These are phyloP conservation scores for Sceliomorpha sp. DNA, from an alignment of 2,888 invertebrate species.

Conservation along the genomic window DNA sequence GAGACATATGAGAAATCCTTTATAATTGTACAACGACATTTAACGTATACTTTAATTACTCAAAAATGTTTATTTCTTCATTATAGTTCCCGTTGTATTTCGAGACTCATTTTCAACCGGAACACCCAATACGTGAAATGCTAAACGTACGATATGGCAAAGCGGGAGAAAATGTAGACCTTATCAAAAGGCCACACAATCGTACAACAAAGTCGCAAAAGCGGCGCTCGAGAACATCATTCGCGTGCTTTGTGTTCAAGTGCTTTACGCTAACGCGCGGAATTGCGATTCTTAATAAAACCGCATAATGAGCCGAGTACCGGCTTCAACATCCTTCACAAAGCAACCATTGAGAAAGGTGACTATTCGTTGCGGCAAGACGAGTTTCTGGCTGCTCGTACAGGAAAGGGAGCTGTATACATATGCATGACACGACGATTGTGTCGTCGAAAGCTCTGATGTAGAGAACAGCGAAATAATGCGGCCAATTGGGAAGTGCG, in stretches of 20 bases:
- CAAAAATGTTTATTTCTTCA: too few relatives aligned
- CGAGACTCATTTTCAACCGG: too few relatives aligned
- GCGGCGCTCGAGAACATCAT: conserved; percentile 13
- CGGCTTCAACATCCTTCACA: conserved; percentile 14
- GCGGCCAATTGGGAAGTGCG: too few relatives aligned
- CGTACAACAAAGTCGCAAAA: conserved; percentile 6
- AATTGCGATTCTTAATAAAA: conserved; percentile 39
- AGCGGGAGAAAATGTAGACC: neutral
- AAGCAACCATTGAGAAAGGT: conserved; percentile 30
- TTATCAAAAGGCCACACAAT: neutral
- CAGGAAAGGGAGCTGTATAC: conserved; percentile 18
- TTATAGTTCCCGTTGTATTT: too few relatives aligned
- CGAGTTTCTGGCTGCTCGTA: conserved; percentile 24
- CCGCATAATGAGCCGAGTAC: conserved; percentile 22
- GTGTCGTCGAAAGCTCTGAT: neutral
- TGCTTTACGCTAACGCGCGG: conserved; percentile 11
- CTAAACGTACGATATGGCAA: too few relatives aligned
- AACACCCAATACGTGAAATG: too few relatives aligned
- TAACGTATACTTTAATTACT: too few relatives aligned
- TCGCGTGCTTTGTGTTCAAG: conserved; percentile 17
- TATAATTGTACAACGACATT: too few relatives aligned
- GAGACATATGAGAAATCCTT: too few relatives aligned
- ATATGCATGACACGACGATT: conserved; percentile 28
- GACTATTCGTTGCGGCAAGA: conserved; percentile 37
- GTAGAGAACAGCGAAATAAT: too few relatives aligned